Evolutionary conservation across 2,888 invertebrate species (phyloP), one percentile per base, ranked within the genome.

Genomic region (Ethmia dodecea): DNA sequence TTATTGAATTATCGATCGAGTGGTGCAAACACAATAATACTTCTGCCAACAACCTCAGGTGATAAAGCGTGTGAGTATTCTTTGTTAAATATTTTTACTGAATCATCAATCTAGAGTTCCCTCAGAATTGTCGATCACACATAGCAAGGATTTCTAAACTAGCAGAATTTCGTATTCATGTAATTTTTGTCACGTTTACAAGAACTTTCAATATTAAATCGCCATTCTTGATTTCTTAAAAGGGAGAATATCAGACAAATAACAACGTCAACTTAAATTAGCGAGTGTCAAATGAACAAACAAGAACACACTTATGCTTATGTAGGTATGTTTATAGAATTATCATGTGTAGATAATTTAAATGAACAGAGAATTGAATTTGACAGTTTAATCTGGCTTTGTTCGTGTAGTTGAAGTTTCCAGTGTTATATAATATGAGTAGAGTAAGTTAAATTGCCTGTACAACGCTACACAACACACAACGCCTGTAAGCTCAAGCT

Each of bases 391-490:
- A 35, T 24, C 30, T 20, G 29, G 20, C 26, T 28, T 33, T 22
- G 32, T 32, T 37, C 27, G 22, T 20, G 11, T 24, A 37, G 33
- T 33, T 40, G 15, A 27, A 29, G 30, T 32, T 39, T 28, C n/a
- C 28, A 34, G 22, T 20, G 18, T 13, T 22, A 16, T 29, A 27
- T 18, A 16, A 25, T n/a, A 11, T 13, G 22, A 24, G 24, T 10
- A 22, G 35, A 31, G 25, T 25, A 40, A 40, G 40, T 40, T 34
- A 29, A 40, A 40, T 40, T 40, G 37, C 37, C 34, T 33, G 16
- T 28, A 31, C 36, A 33, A 28, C 27, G 30, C 13, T n/a, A n/a
- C n/a, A n/a, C n/a, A n/a, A n/a, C n/a, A n/a, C n/a, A n/a, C n/a
- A n/a, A n/a, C n/a, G n/a, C n/a, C n/a, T n/a, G n/a, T n/a, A n/a